phyloP scores from a whole-genome alignment of 2,797 vertebrate genomes.

The Corythornis leucogaster region DNA sequence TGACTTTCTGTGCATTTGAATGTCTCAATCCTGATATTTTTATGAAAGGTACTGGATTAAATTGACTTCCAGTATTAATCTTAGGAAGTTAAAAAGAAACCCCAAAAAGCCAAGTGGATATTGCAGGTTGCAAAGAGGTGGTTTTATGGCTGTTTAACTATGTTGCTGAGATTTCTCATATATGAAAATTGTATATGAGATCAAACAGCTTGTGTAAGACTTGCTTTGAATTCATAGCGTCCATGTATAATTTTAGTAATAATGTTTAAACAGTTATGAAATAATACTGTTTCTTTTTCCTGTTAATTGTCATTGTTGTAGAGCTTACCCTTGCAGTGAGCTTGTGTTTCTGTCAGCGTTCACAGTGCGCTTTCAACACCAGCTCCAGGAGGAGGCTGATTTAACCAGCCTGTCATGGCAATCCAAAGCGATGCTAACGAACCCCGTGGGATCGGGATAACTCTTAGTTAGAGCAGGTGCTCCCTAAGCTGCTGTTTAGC shows the following conservation, averaged over 20 bases:
- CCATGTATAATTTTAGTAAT: not conserved
- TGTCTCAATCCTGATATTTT: not conserved
- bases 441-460: not conserved
- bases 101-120: not conserved
- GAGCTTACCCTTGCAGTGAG: not conserved
- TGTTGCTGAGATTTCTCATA: not conserved
- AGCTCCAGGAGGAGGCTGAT: not conserved
- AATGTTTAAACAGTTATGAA: not conserved
- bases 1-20: not conserved
- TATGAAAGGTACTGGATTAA: not conserved
- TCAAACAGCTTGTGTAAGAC: slow-evolving; percentile 29
- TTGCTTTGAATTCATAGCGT: not conserved
- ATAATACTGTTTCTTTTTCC: not conserved
- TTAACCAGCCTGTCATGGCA: not conserved
- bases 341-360: not conserved
- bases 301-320: not conserved
- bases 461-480: not conserved
- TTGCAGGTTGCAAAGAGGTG: not conserved
- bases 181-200: not conserved
- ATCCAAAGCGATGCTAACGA: not conserved
- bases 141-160: not conserved
- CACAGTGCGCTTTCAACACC: not conserved
- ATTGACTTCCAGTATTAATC: not conserved
- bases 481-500: not conserved
- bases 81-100: not conserved